Evolutionary conservation across 2,113 vertebrate genomes (phyloP), one percentile per base, ranked within the genome.

Genomic region (Sminthopsis crassicaudata): DNA sequence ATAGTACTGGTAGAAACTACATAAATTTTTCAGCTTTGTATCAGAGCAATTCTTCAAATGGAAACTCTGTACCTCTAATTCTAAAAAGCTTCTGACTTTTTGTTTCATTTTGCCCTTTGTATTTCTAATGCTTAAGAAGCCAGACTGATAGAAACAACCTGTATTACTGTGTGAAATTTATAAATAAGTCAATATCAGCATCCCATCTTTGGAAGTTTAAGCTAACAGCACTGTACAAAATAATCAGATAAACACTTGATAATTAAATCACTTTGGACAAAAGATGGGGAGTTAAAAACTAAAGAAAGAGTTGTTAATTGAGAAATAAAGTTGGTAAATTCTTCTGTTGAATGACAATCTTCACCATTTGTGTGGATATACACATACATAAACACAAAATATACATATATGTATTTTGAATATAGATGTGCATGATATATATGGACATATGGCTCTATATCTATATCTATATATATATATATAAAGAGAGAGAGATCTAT

Each of bases 241-340:
- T 97, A 95, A 95, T 50, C 90, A 84, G 76, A 96, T 89, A 53
- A 91, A 60, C 46, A 46, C 54, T 94, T 93, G 89, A 36, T 92
- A 95, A 95, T 93, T 96, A 95, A 42, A 95, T 94, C 93, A 91
- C 53, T 92, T 91, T 91, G 88, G 88, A 36, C 54, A 30, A 54
- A 90, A 25, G 53, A 88, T 24, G 55, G 91, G 89, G 91, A 96
- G 96, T 91, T 57, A 94, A 96, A 92, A 53, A 93, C 93, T 54
- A 57, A 91, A 93, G 57, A 96, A 92, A 89, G 48, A 93, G 94
- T 12, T 48, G 76, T 91, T 92, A 92, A 95, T 48, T 93, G 89
- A 94, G 96, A 96, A 89, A 54, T 51, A 48, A 96, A 92, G 90
- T n/a, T 84, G 90, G 94, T 53, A 53, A 94, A 95, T 67, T 90